phyloP scores from a whole-genome alignment of 2,888 invertebrate species.

The Pocota personata region DNA sequence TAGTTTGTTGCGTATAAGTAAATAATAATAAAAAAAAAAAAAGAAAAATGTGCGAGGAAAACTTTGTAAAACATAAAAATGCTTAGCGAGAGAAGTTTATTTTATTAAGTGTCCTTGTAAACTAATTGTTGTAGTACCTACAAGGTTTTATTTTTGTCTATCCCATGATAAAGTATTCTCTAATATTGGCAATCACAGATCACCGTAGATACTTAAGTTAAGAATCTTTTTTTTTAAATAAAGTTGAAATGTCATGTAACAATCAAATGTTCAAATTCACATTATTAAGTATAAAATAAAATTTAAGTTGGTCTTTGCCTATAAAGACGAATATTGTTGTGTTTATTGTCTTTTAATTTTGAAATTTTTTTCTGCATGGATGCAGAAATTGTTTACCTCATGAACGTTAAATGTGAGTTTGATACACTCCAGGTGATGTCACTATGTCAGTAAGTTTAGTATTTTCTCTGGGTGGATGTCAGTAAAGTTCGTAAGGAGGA shows the following conservation, averaged over 20 bases:
- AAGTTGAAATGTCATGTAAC: slow-evolving; percentile 25
- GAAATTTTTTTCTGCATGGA: too few relatives aligned
- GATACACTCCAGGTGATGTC: too few relatives aligned
- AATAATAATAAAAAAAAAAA: slow-evolving; percentile 7
- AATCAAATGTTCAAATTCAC: slow-evolving; percentile 40
- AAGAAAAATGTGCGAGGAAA: slow-evolving; percentile 22
- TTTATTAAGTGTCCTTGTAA: slow-evolving; percentile 62
- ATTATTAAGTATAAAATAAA: slow-evolving; percentile 39
- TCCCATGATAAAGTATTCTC: slow-evolving; percentile 5
- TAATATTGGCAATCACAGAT: slow-evolving; percentile 47
- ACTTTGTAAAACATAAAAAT: slow-evolving; percentile 18
- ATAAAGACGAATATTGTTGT: not conserved
- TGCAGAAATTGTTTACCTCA: too few relatives aligned
- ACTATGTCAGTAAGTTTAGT: too few relatives aligned
- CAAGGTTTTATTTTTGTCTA: slow-evolving; percentile 26
- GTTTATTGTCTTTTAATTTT: not conserved
- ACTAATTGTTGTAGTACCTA: slow-evolving; percentile 21
- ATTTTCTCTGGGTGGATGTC: too few relatives aligned
- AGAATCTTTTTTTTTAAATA: slow-evolving; percentile 26
- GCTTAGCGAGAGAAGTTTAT: not conserved
- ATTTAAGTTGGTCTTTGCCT: slow-evolving; percentile 6
- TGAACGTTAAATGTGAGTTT: too few relatives aligned
- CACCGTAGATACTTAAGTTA: slow-evolving; percentile 52
- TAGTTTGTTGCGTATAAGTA: slow-evolving; percentile 47
- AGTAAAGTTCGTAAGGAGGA: too few relatives aligned